Evolutionary conservation across 2,113 vertebrate species (phyloP).

Genomic region (Colinus virginianus): DNA sequence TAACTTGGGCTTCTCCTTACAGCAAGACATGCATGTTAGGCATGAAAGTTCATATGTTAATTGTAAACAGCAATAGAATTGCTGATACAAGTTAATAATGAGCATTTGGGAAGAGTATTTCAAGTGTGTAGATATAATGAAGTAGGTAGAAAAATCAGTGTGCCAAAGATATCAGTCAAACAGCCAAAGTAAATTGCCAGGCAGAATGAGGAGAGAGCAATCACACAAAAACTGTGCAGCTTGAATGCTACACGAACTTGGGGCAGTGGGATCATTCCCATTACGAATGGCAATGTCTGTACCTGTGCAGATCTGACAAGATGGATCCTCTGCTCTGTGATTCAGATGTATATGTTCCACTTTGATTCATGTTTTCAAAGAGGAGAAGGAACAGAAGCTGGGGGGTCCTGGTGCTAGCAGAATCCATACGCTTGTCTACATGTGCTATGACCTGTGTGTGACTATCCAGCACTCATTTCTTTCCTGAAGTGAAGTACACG

Average conservation of each 20-base stretch:
- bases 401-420: not conserved
- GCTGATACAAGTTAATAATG: not conserved
- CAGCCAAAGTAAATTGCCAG: not conserved
- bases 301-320: not conserved
- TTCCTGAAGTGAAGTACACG: not conserved
- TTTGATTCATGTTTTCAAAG: not conserved
- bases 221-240: not conserved
- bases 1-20: not conserved
- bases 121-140: not conserved
- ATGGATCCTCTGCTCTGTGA: not conserved
- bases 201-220: not conserved
- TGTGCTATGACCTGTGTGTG: accelerated
- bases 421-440: not conserved
- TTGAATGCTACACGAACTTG: not conserved
- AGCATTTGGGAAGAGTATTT: not conserved
- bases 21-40: not conserved
- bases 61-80: not conserved
- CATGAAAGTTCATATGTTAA: not conserved
- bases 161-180: conserved; percentile 1
- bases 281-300: not conserved
- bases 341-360: not conserved
- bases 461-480: not conserved
- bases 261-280: accelerated
- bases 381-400: not conserved
- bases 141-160: not conserved